Percentiles rank a stretch among this genome's conserved stretches.
Evolutionary conservation across 2,888 invertebrate genomes (phyloP).

Genomic region (Pediacus dermestoides): DNA sequence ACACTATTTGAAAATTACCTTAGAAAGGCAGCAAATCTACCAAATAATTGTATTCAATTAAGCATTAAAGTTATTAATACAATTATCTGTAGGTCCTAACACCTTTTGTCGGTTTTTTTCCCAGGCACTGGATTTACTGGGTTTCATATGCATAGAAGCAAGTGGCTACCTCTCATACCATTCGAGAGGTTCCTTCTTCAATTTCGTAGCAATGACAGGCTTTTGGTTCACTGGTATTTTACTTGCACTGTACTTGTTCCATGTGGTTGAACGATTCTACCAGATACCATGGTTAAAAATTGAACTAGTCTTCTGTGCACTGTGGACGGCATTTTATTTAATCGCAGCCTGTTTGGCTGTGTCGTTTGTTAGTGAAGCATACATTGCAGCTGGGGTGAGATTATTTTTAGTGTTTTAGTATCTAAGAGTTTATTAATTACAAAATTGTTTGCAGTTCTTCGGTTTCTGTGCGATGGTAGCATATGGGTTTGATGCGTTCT

Average conservation of each 20-base stretch:
- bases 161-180: conserved; percentile 40
- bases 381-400: conserved; percentile 73
- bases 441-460: conserved; percentile 73
- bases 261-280: conserved; percentile 79
- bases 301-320: conserved; percentile 70
- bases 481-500: conserved; percentile 75
- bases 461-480: conserved; percentile 77
- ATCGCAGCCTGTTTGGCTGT: conserved; percentile 70
- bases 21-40: too few species aligned
- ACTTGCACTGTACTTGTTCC: conserved; percentile 77
- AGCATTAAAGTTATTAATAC: too few species aligned
- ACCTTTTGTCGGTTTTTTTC: conserved; percentile 31
- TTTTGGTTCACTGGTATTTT: conserved; percentile 83
- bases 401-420: conserved; percentile 8
- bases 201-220: conserved; percentile 75
- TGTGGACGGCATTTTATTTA: conserved; percentile 73
- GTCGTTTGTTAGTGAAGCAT: conserved; percentile 57
- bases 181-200: conserved; percentile 69
- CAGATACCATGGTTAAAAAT: conserved; percentile 84
- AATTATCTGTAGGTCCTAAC: conserved; percentile 3
- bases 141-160: conserved; percentile 76
- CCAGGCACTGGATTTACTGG: conserved; percentile 66
- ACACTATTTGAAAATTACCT: too few species aligned
- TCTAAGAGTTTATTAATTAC: too few species aligned
- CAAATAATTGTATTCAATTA: too few species aligned